Evolutionary conservation across 2,888 invertebrate genomes (phyloP), one percentile per base, ranked within the genome.

Genomic region (Serrognathus titanus): DNA sequence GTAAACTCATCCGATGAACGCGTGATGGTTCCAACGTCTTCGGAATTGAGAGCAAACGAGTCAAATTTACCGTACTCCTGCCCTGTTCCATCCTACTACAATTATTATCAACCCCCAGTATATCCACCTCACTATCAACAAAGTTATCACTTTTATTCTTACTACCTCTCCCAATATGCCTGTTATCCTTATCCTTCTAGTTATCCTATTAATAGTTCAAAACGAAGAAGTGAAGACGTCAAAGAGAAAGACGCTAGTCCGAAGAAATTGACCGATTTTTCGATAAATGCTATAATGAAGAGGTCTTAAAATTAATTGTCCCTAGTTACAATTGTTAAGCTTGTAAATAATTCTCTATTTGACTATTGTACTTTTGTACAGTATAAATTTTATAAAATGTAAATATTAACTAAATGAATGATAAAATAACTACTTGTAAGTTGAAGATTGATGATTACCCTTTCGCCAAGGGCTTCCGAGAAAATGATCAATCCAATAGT

Each of bases 241-340:
- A 11, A 58, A 41, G 7, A 16, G 48, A 50, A 24, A 47, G 48
- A 20, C 10, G 41, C 50, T 50, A 60, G 55, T 51, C 63, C 71
- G 7, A 70, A 57, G 50, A 69, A 69, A 61, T 57, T 72, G 11
- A 75, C 75, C 1, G 75, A 75, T 64, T 76, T 76, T 62, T 75
- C 75, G 1, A 75, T 76, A 50, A 66, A 62, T 56, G 66, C 71
- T 4, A 71, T 76, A 48, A 70, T 67, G 10, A 73, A 71, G 8
- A 60, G 63, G 46, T 63, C 58, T 53, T 59, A 58, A 53, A 37
- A 12, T 41, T 9, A 12, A 31, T 6, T 31, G 6, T 6, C 24
- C 3, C 24, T 31, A 31, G 24, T 5, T 31, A 6, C 24, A 31
- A 31, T 31, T 31, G 24, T 31, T 7, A 7, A 31, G 7, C 6